phyloP scores from a whole-genome alignment of 2,888 invertebrate genomes.

The Tipula helvola region DNA sequence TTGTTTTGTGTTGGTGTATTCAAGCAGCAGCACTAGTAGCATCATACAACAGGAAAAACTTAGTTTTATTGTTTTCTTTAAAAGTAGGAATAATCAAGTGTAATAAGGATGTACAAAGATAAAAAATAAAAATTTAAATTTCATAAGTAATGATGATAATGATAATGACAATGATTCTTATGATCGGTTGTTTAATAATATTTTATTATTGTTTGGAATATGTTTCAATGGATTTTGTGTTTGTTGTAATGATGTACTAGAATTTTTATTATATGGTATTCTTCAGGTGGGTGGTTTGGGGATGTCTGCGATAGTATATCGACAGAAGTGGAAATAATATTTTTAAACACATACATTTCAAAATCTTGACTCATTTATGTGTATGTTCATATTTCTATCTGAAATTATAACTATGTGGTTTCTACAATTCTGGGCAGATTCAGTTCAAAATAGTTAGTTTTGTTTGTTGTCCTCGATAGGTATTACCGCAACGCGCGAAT shows the following conservation, averaged over 20 bases:
- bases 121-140: background rate
- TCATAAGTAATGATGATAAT: background rate
- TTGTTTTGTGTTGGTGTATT: background rate
- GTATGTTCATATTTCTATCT: too few relatives aligned
- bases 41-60: background rate
- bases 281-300: too few relatives aligned
- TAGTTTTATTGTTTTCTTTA: background rate
- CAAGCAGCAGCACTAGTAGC: background rate
- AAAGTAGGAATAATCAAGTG: background rate
- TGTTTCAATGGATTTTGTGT: background rate
- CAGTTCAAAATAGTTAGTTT: too few relatives aligned
- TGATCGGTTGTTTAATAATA: background rate
- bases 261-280: background rate
- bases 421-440: too few relatives aligned
- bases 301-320: too few relatives aligned
- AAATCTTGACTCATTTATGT: too few relatives aligned
- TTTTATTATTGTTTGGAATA: background rate
- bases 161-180: background rate
- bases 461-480: too few relatives aligned
- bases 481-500: too few relatives aligned
- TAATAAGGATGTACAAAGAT: background rate
- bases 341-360: too few relatives aligned
- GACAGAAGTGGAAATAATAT: too few relatives aligned
- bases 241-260: background rate
- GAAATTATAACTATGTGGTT: too few relatives aligned